Base-by-base conservation (phyloP, 2,797 vertebrate genomes). In the Gouania willdenowi region DNA sequence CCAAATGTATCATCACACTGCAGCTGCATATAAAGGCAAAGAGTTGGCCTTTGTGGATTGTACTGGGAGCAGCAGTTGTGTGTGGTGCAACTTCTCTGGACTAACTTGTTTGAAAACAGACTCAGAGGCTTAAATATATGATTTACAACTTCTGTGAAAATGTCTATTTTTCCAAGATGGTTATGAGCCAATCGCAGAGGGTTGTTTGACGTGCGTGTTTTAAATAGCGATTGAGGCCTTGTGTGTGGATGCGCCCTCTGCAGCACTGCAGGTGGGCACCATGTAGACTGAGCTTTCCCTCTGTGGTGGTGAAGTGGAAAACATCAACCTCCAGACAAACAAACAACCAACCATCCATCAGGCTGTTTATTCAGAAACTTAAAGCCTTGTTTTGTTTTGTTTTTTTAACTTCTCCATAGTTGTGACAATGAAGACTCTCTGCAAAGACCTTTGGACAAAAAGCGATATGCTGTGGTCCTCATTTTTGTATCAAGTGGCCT, bases 401-500 rank as follows among this genome's bases (percentile, higher is more conserved):
- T 17, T 25, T 21, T 20, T 15, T 25, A 25, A 7, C 18, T 19
- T 19, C 18, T 19, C 5, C 59, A 50, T 56, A 55, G 14, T 9
- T 30, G 9, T 26, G 6, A n/a, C 31, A 31, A 45, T 26, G 57
- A 66, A 28, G 75, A 74, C 76, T 40, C 50, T 62, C 48, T 66
- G 70, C 66, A 47, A 58, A 75, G 87, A 82, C 83, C 65, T 85
- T 77, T 88, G 85, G 85, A 89, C 87, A 85, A 83, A 82, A 88
- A 81, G 49, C 6, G 16, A 66, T 53, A 51, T 76, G 83, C 89
- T 88, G 84, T 80, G 81, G 86, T 92, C 90, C 90, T 86, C 85
- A 78, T 81, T 89, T 88, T 89, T 92, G 64, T 81, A 86, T 88
- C 88, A 97, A 94, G 95, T 98, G 93, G 92, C 94, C 93, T 97